Evolutionary conservation across 2,113 vertebrate species (phyloP).

Genomic region (Aldabrachelys gigantea): DNA sequence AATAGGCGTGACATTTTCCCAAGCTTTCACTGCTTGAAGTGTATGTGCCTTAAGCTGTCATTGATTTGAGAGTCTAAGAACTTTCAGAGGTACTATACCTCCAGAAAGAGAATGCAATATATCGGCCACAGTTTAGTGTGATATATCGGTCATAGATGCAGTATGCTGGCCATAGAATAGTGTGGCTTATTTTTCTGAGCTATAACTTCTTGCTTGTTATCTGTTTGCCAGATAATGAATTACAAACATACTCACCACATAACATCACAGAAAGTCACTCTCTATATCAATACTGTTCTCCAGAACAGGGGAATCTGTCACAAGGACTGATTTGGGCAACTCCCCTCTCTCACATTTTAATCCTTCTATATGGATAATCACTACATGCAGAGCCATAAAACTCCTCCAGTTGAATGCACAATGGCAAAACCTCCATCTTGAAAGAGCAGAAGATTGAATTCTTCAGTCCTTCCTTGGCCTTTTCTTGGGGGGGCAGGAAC

Average conservation of each 20-base stretch:
- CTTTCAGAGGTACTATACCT: neutral
- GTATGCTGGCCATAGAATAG: neutral
- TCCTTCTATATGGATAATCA: too few species aligned
- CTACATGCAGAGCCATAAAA: too few species aligned
- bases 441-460: neutral
- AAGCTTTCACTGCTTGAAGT: neutral
- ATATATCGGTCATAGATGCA: neutral
- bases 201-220: neutral
- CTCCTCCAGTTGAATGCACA: too few species aligned
- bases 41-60: too few species aligned
- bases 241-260: neutral
- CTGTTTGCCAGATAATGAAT: neutral
- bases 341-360: too few species aligned
- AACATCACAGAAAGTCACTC: neutral
- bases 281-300: neutral
- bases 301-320: too few species aligned
- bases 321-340: too few species aligned
- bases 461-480: neutral
- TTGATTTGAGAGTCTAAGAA: neutral
- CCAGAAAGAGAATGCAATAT: neutral
- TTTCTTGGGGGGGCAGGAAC: neutral
- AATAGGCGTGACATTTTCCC: neutral
- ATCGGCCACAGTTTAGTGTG: neutral
- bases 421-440: neutral
- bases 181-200: neutral